Evolutionary conservation across 1,140 invertebrate genomes (phyloP).

Genomic region (Drosophila lacteicornis): DNA sequence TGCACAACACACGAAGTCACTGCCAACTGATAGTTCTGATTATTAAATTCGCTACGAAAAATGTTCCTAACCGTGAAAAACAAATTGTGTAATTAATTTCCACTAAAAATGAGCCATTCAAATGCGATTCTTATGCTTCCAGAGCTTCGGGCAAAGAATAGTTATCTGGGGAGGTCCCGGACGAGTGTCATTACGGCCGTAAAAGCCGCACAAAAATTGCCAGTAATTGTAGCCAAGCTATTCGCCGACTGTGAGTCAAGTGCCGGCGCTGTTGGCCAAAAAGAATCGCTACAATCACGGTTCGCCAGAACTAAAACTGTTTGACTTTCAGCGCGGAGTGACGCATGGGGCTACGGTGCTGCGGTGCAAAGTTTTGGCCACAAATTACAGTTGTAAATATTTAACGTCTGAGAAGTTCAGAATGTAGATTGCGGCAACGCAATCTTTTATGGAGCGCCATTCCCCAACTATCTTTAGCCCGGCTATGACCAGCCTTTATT

Average conservation of each 20-base stretch:
- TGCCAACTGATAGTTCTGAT: background rate
- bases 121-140: conserved; percentile 1
- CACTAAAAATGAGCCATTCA: background rate
- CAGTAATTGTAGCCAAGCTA: conserved; percentile 21
- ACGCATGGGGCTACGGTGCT: conserved; percentile 9
- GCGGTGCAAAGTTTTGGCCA: conserved; percentile 29
- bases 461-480: conserved; percentile 14
- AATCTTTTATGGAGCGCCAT: conserved; percentile 2
- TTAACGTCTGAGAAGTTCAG: conserved; percentile 31
- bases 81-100: conserved; percentile 5
- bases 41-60: background rate
- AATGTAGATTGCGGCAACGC: background rate
- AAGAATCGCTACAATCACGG: conserved; percentile 14
- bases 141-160: background rate
- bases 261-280: background rate
- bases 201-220: conserved; percentile 4
- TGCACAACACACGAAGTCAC: conserved; percentile 1
- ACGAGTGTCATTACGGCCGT: background rate
- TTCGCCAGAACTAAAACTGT: conserved; percentile 16
- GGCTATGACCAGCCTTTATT: conserved; percentile 5
- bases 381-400: conserved; percentile 43
- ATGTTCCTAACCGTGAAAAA: background rate
- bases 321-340: conserved; percentile 18
- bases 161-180: background rate
- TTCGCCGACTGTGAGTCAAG: conserved; percentile 14